A percentile compares a stretch with the other conserved stretches of the same genome.
These are phyloP conservation scores for Megalopta genalis DNA, from an alignment of 1,140 invertebrate species.

Conservation along the genomic window DNA sequence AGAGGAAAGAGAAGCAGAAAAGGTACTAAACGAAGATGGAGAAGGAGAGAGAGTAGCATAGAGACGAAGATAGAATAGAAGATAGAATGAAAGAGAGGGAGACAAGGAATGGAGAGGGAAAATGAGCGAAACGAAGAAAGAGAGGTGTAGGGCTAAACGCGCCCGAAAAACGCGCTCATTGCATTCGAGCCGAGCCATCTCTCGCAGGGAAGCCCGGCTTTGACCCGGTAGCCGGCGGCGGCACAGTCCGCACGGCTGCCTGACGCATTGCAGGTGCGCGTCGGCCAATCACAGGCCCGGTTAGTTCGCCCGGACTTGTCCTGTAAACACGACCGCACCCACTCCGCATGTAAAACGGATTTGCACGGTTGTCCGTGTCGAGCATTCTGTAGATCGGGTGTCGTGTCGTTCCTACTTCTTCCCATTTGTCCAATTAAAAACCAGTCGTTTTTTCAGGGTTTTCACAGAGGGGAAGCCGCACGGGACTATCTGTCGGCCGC, in stretches of 20 bases:
- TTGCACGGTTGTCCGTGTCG: slow-evolving; percentile 52
- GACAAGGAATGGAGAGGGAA: slow-evolving; percentile 10
- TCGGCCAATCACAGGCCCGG: slow-evolving; percentile 84
- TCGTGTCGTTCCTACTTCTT: slow-evolving; percentile 37
- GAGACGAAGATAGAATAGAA: neutral
- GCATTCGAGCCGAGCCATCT: slow-evolving; percentile 50
- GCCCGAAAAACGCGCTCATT: slow-evolving; percentile 46
- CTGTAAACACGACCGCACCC: slow-evolving; percentile 85
- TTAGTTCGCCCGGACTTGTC: slow-evolving; percentile 79
- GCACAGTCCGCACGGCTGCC: slow-evolving; percentile 77
- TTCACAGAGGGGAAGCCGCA: slow-evolving; percentile 52
- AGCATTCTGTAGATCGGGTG: slow-evolving; percentile 12
- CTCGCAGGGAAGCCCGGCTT: slow-evolving; percentile 68
- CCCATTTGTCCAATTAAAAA: slow-evolving; percentile 57
- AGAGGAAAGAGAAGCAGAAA: neutral
- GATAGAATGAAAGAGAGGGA: slow-evolving; percentile 11
- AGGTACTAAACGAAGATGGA: neutral
- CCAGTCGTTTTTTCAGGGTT: slow-evolving; percentile 53
- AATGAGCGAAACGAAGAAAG: slow-evolving; percentile 12
- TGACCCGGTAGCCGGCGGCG: slow-evolving; percentile 70
- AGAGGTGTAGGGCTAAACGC: slow-evolving; percentile 30
- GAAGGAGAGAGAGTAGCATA: neutral
- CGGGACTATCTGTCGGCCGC: slow-evolving; percentile 57
- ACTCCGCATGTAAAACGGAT: slow-evolving; percentile 80
- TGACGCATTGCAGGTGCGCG: slow-evolving; percentile 92